Evolutionary conservation across 2,888 invertebrate genomes (phyloP), one percentile per base, ranked within the genome.

Genomic region (Drosophila nr. perissopoda): DNA sequence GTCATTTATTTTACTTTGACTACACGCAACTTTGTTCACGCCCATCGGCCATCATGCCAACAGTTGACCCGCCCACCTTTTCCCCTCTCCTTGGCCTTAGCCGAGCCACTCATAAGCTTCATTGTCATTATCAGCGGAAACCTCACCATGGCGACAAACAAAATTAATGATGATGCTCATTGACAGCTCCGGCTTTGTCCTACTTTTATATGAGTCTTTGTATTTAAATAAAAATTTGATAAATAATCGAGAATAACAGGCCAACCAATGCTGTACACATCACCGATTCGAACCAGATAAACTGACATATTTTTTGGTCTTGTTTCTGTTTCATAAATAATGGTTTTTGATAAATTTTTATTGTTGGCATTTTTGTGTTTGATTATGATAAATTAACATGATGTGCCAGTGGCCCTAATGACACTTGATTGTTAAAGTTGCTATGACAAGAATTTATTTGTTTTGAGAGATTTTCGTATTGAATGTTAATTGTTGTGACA

Each of bases 181-280:
- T 75, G 76, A 77, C 62, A 65, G 63, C 69, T 56, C 63, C 76
- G 67, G 68, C 51, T 65, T 48, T 59, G 53, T 58, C 29, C 68
- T 48, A 69, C 60, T 73, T 78, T 75, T 62, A 33, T 27, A 40
- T 3, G 11, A 27, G 74, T 62, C 25, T 6, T 11, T 18, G 34
- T 56, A 83, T 89, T 89, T 83, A 84, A 86, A 83, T 85, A 83
- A 83, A 83, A 87, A 85, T 87, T 89, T 86, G 88, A 87, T 87
- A 89, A 87, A 89, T 87, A 89, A 80, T 68, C 42, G 29, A 42
- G 27, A 38, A 13, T 4, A 21, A 11, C 11, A 29, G 27, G 31
- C 13, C 40, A 51, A n/a, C 64, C 18, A 40, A 25, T 10, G 31
- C 34, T 36, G 10, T 40, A 34, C 58, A 71, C 34, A 18, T 49